Percentiles rank a stretch among this genome's conserved stretches.
phyloP scores from a whole-genome alignment of 1,140 invertebrate species.

The Hycleus phaleratus region DNA sequence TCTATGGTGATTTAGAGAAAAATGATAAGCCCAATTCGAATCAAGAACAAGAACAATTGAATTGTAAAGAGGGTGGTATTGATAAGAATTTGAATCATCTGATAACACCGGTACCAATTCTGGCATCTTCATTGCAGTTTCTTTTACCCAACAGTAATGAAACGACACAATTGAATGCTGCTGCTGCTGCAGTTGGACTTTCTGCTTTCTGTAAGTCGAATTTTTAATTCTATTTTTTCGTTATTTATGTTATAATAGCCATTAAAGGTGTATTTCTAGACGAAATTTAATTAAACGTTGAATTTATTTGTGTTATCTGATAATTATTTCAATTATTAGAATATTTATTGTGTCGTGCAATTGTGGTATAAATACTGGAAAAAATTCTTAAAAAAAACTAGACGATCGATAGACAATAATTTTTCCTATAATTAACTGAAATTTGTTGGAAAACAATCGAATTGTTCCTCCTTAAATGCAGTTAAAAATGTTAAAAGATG shows the following conservation, averaged over 20 bases:
- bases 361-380: too few relatives aligned
- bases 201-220: conserved; percentile 54
- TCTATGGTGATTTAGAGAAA: conserved; percentile 54
- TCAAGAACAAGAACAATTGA: neutral
- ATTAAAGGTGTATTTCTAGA: neutral
- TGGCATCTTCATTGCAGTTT: conserved; percentile 34
- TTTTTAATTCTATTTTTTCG: neutral
- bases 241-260: conserved; percentile 1
- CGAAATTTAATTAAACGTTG: neutral
- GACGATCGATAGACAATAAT: too few relatives aligned
- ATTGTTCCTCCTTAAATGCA: too few relatives aligned
- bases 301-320: neutral
- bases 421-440: too few relatives aligned
- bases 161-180: conserved; percentile 35
- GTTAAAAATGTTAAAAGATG: too few relatives aligned
- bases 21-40: conserved; percentile 20
- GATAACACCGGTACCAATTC: conserved; percentile 33
- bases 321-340: neutral
- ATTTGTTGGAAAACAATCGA: too few relatives aligned
- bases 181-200: conserved; percentile 48
- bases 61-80: neutral
- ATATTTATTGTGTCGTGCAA: too few relatives aligned
- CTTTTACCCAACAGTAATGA: conserved; percentile 36
- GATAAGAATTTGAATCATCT: conserved; percentile 8
- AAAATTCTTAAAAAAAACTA: too few relatives aligned